Evolutionary conservation across 2,113 vertebrate species (phyloP), one percentile per base, ranked within the genome.

Genomic region (Xyrauchen texanus): DNA sequence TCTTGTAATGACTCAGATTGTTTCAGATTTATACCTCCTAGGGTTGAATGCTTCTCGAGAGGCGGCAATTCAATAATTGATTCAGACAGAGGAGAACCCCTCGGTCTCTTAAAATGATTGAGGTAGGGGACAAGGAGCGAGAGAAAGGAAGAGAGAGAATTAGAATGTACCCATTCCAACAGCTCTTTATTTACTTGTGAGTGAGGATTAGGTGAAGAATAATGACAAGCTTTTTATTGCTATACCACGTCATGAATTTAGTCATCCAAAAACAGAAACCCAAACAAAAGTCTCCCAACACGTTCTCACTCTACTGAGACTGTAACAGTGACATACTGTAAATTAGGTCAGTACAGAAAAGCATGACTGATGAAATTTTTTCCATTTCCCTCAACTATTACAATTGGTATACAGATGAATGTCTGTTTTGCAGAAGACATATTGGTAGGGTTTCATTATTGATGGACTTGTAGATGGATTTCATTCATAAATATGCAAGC

Each of bases 11-110:
- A 68, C 45, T 53, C 78, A 80, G 70, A 80, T 73, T 80, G 78
- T 80, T 80, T 73, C 78, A 80, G 78, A 80, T 80, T 80, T 80
- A 80, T 80, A 80, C 78, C 78, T 80, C 52, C 51, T 52, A 72
- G 78, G 64, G 78, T 72, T 80, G 78, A 68, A 80, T 44, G 51
- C 68, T 72, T 80, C 61, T 58, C 78, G 73, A 80, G 78, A 72
- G 78, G 78, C 52, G 61, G 68, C 78, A 65, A 80, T 80, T 80
- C 78, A 80, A 80, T 80, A 72, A 80, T 80, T 80, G 78, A 73
- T 80, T 80, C 78, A 70, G 69, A 80, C 78, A 73, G 66, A 76
- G 34, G 74, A 76, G 74, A 66, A 76, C 74, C 74, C 65, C 62
- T 76, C 11, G 74, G 74, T 76, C 74, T 76, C 62, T 76, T 76